Percentiles rank a stretch among this genome's conserved stretches.
Evolutionary conservation across 2,888 invertebrate genomes (phyloP).

Genomic region (Ornithoptera alexandrae): DNA sequence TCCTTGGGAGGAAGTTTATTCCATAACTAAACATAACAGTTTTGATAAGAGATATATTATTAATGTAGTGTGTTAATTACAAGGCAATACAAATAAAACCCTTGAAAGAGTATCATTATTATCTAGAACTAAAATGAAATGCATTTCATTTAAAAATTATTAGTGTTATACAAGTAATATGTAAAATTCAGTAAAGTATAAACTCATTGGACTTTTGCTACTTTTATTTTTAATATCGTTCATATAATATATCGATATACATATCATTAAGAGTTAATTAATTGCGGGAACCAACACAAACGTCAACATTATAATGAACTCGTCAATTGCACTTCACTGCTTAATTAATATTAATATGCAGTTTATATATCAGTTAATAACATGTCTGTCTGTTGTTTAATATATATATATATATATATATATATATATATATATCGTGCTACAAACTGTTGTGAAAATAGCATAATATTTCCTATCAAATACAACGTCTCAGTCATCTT

Average conservation of each 20-base stretch:
- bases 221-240: not conserved
- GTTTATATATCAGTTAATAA: not conserved
- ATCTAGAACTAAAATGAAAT: too few species aligned
- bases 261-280: not conserved
- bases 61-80: too few species aligned
- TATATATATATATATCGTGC: not conserved
- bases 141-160: too few species aligned
- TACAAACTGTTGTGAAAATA: not conserved
- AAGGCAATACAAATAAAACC: too few species aligned
- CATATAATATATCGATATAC: not conserved
- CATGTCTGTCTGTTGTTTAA: not conserved
- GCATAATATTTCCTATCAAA: too few species aligned
- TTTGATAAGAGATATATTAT: too few species aligned
- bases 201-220: not conserved
- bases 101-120: too few species aligned
- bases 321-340: conserved; percentile 5
- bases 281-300: not conserved
- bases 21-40: too few species aligned
- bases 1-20: too few species aligned
- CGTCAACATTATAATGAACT: conserved; percentile 8
- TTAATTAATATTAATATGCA: conserved; percentile 17
- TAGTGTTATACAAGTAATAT: too few species aligned
- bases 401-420: not conserved
- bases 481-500: too few species aligned
- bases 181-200: not conserved